These are phyloP conservation scores for Trichogramma dendrolimi DNA, from an alignment of 2,888 invertebrate genomes.

Conservation along the genomic window DNA sequence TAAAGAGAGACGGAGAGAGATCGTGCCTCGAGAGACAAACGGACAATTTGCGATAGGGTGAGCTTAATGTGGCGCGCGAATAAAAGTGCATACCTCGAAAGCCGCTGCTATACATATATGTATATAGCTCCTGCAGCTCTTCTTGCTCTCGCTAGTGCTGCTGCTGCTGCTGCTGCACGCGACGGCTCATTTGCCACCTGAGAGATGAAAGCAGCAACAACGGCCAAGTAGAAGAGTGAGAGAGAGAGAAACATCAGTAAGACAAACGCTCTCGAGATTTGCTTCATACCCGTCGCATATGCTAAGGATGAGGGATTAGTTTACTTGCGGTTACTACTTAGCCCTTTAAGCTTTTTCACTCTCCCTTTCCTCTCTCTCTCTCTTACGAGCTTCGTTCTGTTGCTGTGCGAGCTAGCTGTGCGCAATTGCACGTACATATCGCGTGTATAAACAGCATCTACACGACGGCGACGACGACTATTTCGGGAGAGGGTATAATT, in stretches of 20 bases:
- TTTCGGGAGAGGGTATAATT: too few relatives aligned
- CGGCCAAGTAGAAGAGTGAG: slow-evolving; percentile 10
- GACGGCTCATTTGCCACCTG: slow-evolving; percentile 21
- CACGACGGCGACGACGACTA: too few relatives aligned
- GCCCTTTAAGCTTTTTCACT: slow-evolving; percentile 1
- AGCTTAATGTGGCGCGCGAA: too few relatives aligned
- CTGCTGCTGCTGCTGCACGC: neutral
- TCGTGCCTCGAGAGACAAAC: too few relatives aligned
- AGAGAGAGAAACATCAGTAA: neutral
- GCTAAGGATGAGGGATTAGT: slow-evolving; percentile 9
- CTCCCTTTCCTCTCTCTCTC: neutral
- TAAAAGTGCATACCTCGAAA: too few relatives aligned
- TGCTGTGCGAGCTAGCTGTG: neutral
- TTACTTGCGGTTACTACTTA: slow-evolving; percentile 4
- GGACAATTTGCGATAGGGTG: too few relatives aligned
- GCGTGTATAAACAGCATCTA: neutral
- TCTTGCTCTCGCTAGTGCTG: too few relatives aligned
- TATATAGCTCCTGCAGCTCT: too few relatives aligned
- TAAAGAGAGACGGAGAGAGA: neutral
- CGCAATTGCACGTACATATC: neutral
- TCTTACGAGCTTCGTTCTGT: neutral
- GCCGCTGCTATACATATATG: too few relatives aligned
- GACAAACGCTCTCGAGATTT: neutral
- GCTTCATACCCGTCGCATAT: neutral
- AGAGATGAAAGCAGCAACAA: slow-evolving; percentile 5